phyloP scores from a whole-genome alignment of 2,113 vertebrate species.

The Platanista minor region DNA sequence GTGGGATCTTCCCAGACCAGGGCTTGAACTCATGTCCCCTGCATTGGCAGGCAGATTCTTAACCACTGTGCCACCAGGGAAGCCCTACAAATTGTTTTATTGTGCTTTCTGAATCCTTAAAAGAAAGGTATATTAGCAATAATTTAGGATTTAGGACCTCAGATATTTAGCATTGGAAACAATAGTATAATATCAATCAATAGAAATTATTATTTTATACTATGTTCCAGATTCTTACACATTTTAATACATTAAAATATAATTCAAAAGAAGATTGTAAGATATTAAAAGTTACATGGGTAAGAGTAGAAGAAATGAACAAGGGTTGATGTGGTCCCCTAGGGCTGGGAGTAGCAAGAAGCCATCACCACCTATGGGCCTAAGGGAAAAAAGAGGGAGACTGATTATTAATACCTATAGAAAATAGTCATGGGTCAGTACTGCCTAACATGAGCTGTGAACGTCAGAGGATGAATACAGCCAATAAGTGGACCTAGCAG shows the following conservation, averaged over 20 bases:
- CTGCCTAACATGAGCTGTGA: neutral
- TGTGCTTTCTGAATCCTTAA: neutral
- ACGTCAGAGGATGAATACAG: neutral
- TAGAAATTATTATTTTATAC: neutral
- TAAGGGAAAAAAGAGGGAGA: neutral
- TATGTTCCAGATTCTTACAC: neutral
- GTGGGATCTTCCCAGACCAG: too few species aligned
- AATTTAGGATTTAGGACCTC: neutral
- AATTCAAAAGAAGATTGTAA: neutral
- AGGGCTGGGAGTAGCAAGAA: neutral
- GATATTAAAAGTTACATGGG: neutral
- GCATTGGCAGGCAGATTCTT: too few species aligned
- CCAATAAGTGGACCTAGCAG: neutral
- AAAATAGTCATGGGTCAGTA: neutral
- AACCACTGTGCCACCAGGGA: too few species aligned
- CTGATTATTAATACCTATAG: neutral
- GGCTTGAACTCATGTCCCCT: too few species aligned
- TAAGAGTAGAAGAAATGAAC: neutral
- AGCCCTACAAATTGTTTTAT: neutral
- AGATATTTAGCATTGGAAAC: neutral
- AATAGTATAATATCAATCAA: neutral
- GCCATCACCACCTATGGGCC: rapidly evolving
- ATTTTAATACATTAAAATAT: neutral
- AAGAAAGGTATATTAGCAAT: neutral
- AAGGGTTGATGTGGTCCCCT: rapidly evolving